Evolutionary conservation across 2,797 vertebrate genomes (phyloP).

Genomic region (Alca torda): DNA sequence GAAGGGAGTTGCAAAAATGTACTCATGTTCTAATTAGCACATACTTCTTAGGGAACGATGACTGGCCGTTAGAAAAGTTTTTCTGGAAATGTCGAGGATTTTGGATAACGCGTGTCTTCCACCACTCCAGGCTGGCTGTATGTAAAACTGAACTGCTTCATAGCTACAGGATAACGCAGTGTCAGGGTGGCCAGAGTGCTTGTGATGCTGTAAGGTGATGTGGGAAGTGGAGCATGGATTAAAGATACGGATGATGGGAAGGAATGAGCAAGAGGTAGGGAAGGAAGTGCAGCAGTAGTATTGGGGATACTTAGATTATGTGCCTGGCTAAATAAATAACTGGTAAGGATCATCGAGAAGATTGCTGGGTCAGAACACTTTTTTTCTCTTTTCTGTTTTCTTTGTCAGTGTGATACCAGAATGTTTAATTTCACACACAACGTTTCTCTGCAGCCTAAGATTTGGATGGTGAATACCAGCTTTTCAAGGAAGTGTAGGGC

Average conservation of each 20-base stretch:
- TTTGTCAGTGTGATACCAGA: not conserved
- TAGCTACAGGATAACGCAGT: not conserved
- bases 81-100: not conserved
- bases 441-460: not conserved
- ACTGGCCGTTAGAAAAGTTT: not conserved
- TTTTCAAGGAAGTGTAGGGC: not conserved
- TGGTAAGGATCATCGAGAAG: not conserved
- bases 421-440: not conserved
- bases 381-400: not conserved
- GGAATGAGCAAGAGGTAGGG: not conserved
- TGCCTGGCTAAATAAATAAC: not conserved
- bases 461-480: not conserved
- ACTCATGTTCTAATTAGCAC: not conserved
- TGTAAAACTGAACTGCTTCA: not conserved
- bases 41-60: not conserved
- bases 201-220: not conserved
- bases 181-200: not conserved
- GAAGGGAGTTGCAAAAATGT: not conserved
- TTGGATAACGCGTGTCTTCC: not conserved
- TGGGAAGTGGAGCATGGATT: not conserved
- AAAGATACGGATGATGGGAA: not conserved
- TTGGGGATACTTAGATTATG: not conserved
- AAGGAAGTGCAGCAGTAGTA: not conserved
- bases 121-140: not conserved
- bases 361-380: not conserved